Base-by-base conservation (phyloP, 2,797 vertebrate genomes). In the Rhyacichthys aspro region DNA sequence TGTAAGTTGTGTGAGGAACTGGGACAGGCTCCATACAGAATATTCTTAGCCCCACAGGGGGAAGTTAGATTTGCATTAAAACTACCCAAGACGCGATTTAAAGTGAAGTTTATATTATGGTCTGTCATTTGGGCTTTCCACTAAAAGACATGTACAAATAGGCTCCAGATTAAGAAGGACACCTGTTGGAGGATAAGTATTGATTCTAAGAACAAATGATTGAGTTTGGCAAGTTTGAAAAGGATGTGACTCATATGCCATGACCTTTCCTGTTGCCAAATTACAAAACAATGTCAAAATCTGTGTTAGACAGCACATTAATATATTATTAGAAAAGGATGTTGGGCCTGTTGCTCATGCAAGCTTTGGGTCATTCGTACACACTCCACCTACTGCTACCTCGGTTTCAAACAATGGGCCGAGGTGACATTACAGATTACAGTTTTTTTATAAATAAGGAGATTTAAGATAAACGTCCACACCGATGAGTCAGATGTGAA, bases 91-190 rank as follows among this genome's bases (percentile, higher is more conserved):
- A 14, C 7, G 11, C 7, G 8, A 52, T 52, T 52, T 18, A 52
- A 52, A 38, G 33, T 38, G 49, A 19, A 18, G 16, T 52, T 37
- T 14, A 37, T 38, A 18, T 37, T 52, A 11, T 7, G 37, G 16
- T 18, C 11, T 18, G 49, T 52, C 34, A 52, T 52, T 52, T 19
- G 34, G 34, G 33, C 18, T 52, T 52, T 52, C 16, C 18, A 2
- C 36, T 34, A 38, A 12, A 38, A 18, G 14, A 7, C 49, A 18
- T 18, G 33, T 17, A 52, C 48, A 52, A 52, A 37, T 52, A 37
- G 49, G 49, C 37, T 15, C 37, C 49, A 14, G 49, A 28, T 52
- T 50, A 2, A 18, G 18, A 36, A 17, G 33, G 11, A 37, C 11
- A 18, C 34, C 16, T 11, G 16, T 14, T 36, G 49, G 33, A 52